A percentile compares a stretch with the other conserved stretches of the same genome.
phyloP scores from a whole-genome alignment of 1,140 invertebrate species.

The Aphelinus certus region DNA sequence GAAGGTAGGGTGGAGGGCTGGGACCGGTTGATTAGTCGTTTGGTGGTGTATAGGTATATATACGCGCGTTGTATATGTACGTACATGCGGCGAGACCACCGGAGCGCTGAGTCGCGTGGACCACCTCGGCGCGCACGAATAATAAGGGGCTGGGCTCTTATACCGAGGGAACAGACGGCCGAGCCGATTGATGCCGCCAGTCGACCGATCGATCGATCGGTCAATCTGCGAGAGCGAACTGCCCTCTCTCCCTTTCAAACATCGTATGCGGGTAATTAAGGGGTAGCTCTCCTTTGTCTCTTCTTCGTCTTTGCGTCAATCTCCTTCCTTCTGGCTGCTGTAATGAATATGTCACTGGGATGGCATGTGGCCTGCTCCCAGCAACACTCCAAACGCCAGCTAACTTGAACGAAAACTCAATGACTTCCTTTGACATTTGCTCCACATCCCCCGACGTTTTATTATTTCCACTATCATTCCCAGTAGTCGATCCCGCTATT shows the following conservation, averaged over 20 bases:
- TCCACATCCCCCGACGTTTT: too few relatives aligned
- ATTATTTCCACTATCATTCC: too few relatives aligned
- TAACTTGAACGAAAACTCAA: too few relatives aligned
- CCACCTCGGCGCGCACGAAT: conserved; percentile 32
- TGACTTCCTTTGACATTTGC: too few relatives aligned
- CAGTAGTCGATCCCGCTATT: too few relatives aligned
- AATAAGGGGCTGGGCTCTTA: conserved; percentile 13
- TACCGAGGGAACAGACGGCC: conserved; percentile 19
- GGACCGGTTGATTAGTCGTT: conserved; percentile 11
- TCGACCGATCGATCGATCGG: conserved; percentile 44
- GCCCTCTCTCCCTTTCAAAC: background rate
- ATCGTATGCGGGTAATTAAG: conserved; percentile 7
- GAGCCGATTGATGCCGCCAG: background rate
- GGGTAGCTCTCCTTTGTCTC: too few relatives aligned
- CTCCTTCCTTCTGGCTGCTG: too few relatives aligned
- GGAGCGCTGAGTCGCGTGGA: conserved; percentile 2
- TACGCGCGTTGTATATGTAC: too few relatives aligned
- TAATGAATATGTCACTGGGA: conserved; percentile 19
- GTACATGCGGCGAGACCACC: conserved; percentile 14
- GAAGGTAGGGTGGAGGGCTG: background rate
- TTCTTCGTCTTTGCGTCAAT: too few relatives aligned
- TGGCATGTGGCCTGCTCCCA: background rate
- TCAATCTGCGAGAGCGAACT: conserved; percentile 27
- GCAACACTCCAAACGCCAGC: too few relatives aligned
- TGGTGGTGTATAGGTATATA: background rate